phyloP scores from a whole-genome alignment of 2,797 vertebrate genomes.

The Clamator glandarius region DNA sequence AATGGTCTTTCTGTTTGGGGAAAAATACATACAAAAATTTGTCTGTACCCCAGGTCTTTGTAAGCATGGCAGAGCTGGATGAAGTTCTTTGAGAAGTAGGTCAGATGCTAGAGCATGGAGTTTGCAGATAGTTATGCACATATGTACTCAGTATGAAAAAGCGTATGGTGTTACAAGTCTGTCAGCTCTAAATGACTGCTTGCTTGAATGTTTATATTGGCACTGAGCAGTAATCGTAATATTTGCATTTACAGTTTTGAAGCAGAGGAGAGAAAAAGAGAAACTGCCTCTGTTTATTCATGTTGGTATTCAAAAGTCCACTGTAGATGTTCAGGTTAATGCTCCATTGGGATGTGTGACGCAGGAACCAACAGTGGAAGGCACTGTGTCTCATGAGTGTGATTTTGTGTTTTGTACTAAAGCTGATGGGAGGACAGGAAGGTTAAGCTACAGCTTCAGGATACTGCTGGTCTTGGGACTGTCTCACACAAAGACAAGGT shows the following conservation, averaged over 20 bases:
- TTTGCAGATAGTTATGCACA: not conserved
- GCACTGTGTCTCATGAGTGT: not conserved
- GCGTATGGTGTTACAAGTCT: fast-evolving
- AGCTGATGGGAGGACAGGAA: not conserved
- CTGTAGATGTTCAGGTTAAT: not conserved
- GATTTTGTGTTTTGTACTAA: not conserved
- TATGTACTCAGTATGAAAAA: not conserved
- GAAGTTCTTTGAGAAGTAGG: not conserved
- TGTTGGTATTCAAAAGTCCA: not conserved
- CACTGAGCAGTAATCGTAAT: not conserved
- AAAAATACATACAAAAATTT: not conserved
- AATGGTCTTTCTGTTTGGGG: not conserved
- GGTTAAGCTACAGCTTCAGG: not conserved
- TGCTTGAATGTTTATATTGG: not conserved
- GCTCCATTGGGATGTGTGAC: fast-evolving
- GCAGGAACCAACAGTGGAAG: not conserved
- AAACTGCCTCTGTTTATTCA: conserved; percentile 31
- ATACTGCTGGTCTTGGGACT: not conserved
- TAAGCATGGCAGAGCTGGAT: not conserved
- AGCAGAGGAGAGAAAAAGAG: not conserved
- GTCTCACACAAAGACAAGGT: not conserved
- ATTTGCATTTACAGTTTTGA: not conserved
- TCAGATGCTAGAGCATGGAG: not conserved
- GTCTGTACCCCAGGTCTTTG: not conserved
- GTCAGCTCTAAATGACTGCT: conserved; percentile 11